Evolutionary conservation across 2,888 invertebrate species (phyloP).

Genomic region (Sipha maydis): DNA sequence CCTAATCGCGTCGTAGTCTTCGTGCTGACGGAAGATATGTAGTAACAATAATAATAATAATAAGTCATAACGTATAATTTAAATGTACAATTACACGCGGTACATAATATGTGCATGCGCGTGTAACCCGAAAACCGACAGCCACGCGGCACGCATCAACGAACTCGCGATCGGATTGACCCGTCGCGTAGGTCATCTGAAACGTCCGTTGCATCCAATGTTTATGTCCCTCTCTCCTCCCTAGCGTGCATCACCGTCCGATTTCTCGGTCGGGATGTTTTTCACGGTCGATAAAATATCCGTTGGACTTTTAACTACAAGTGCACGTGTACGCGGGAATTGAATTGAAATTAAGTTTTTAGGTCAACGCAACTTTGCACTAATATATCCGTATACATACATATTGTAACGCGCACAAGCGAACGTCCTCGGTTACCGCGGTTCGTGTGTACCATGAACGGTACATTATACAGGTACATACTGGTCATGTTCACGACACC

Average conservation of each 20-base stretch:
- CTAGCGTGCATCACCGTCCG: neutral
- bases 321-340: neutral
- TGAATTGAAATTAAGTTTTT: neutral
- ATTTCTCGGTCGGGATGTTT: conserved; percentile 22
- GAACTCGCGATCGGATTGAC: neutral
- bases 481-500: too few relatives aligned
- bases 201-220: neutral
- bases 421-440: neutral
- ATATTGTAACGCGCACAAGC: neutral
- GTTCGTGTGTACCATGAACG: neutral
- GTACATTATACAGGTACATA: too few relatives aligned
- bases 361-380: neutral
- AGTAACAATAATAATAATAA: neutral
- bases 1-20: too few relatives aligned
- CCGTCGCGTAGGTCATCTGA: neutral
- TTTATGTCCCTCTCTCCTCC: neutral
- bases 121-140: neutral
- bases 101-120: neutral
- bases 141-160: neutral
- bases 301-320: neutral
- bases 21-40: too few relatives aligned
- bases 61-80: neutral
- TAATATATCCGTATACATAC: too few relatives aligned
- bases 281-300: conserved; percentile 23
- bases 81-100: neutral